These are phyloP conservation scores for Chionomys nivalis DNA, from an alignment of 2,113 vertebrate species.

Conservation along the genomic window DNA sequence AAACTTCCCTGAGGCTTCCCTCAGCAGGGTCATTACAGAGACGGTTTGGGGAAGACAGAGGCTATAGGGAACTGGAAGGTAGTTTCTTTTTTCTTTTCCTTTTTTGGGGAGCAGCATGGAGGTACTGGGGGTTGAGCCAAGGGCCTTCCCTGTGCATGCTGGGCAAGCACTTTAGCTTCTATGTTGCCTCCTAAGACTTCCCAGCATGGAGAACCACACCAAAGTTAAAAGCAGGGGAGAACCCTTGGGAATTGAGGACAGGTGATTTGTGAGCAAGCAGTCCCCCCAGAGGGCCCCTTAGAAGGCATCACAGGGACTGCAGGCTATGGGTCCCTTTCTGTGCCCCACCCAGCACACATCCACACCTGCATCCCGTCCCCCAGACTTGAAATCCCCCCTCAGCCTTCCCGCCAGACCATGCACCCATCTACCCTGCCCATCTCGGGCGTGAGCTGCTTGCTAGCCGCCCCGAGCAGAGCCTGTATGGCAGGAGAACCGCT, in stretches of 20 bases:
- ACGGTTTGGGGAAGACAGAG: not conserved
- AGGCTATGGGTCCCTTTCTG: slow-evolving; percentile 5
- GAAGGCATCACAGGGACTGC: slow-evolving; percentile 38
- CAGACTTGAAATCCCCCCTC: not conserved
- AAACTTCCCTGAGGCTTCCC: not conserved
- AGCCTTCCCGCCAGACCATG: not conserved
- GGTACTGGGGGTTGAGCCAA: not conserved
- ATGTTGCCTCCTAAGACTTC: not conserved
- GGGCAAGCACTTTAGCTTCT: not conserved
- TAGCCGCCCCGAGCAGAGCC: not conserved
- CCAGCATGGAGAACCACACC: not conserved
- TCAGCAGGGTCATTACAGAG: not conserved
- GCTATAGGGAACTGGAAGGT: too few relatives aligned
- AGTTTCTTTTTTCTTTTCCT: not conserved
- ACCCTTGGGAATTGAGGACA: slow-evolving; percentile 23
- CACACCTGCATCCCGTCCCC: not conserved
- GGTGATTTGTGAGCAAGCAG: not conserved
- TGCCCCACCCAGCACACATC: not conserved
- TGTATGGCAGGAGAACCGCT: not conserved
- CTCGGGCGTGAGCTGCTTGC: not conserved
- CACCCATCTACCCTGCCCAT: fast-evolving
- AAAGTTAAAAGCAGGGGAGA: not conserved
- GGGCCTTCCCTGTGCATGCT: not conserved
- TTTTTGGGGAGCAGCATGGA: not conserved
- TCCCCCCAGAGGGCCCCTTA: slow-evolving; percentile 68